Conservation (phyloP, 2,888 invertebrate species). For the Trissolcus japonicus region DNA sequence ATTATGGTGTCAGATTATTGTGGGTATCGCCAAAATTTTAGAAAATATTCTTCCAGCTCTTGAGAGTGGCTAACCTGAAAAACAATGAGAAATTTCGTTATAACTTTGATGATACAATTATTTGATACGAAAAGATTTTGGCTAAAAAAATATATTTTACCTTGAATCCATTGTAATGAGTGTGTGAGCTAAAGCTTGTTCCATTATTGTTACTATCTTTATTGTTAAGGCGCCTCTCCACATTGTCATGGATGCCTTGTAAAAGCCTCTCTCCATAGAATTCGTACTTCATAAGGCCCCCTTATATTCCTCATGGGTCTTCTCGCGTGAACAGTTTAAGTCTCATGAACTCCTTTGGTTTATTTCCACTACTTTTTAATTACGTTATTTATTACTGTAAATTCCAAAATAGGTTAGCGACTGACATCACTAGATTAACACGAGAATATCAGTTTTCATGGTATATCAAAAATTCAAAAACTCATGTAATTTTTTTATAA, state of each 20-base stretch:
- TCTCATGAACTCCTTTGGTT: constrained; percentile 9
- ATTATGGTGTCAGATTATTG: constrained; percentile 31
- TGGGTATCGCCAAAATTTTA: constrained; percentile 27
- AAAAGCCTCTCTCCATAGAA: constrained; percentile 43
- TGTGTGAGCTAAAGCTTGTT: constrained; percentile 5
- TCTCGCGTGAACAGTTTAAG: constrained; percentile 34
- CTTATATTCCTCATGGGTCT: constrained; percentile 47
- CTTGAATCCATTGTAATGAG: constrained; percentile 15
- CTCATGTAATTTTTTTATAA: too few species aligned
- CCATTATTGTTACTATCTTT: constrained; percentile 48
- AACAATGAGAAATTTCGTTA: neutral
- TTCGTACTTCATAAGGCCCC: constrained; percentile 55
- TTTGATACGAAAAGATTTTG: too few species aligned
- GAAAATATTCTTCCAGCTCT: constrained; percentile 35
- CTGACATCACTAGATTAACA: too few species aligned
- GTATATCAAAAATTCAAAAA: too few species aligned
- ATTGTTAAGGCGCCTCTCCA: constrained; percentile 43
- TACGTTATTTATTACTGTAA: neutral
- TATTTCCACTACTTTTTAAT: constrained; percentile 15
- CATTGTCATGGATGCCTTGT: constrained; percentile 27
- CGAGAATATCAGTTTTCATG: too few species aligned
- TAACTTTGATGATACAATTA: too few species aligned
- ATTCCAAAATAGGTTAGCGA: too few species aligned
- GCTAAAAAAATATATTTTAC: constrained; percentile 9
- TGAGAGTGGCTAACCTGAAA: constrained; percentile 33